phyloP scores from a whole-genome alignment of 1,140 invertebrate species.

The Euschistus heros region DNA sequence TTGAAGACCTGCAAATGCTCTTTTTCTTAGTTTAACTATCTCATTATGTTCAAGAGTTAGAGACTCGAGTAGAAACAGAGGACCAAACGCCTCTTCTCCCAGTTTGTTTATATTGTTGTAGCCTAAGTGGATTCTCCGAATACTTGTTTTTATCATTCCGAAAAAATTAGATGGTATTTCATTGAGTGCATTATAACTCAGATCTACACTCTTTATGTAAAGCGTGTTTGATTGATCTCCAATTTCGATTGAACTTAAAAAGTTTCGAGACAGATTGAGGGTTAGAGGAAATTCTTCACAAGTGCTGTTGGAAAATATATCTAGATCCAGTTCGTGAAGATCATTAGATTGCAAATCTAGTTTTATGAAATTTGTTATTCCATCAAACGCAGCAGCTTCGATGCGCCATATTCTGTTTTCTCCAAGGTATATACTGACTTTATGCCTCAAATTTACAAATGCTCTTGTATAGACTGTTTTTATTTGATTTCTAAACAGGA shows the following conservation, averaged over 20 bases:
- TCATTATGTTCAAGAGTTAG: constrained; percentile 63
- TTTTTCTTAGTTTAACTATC: constrained; percentile 55
- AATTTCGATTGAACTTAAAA: constrained; percentile 47
- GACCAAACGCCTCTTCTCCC: constrained; percentile 57
- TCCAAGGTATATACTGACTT: constrained; percentile 56
- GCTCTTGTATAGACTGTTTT: constrained; percentile 42
- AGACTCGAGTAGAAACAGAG: constrained; percentile 56
- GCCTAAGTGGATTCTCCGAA: constrained; percentile 55
- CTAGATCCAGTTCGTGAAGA: constrained; percentile 51
- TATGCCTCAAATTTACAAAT: constrained; percentile 53
- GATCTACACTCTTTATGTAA: constrained; percentile 54
- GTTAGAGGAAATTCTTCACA: constrained; percentile 45
- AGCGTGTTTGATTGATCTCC: constrained; percentile 39
- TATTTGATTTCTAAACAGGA: constrained; percentile 60
- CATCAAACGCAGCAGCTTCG: constrained; percentile 48
- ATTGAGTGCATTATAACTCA: constrained; percentile 53
- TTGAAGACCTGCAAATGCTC: constrained; percentile 62
- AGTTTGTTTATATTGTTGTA: constrained; percentile 61
- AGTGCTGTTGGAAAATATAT: constrained; percentile 53
- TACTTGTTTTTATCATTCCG: constrained; percentile 44
- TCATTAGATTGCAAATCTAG: constrained; percentile 63
- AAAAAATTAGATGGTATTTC: constrained; percentile 54
- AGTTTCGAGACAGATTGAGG: constrained; percentile 59
- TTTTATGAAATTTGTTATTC: constrained; percentile 53
- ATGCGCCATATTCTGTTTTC: constrained; percentile 52